Evolutionary conservation across 2,888 invertebrate genomes (phyloP), one percentile per base, ranked within the genome.

Genomic region (Dugesia japonica): DNA sequence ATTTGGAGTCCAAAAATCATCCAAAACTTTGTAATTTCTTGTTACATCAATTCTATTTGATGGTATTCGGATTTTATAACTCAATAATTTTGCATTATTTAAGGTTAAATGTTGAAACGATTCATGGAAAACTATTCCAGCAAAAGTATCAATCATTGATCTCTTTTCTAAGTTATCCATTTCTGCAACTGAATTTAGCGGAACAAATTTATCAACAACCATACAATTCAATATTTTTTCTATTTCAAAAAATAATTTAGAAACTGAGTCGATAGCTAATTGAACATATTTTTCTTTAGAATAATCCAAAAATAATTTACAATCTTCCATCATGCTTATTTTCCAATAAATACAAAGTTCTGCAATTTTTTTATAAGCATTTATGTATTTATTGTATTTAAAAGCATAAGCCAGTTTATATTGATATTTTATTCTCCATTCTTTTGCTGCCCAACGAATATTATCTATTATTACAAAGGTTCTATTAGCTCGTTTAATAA

Each of bases 1-100:
- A 31, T 31, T 23, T n/a, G 71, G 77, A 1, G 28, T 26, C 72
- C 75, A 77, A 20, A 38, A 31, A 1, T 71, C 26, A 33, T 77
- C 77, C 17, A 78, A 26, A n/a, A 78, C 78, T 78, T 78, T 78
- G 26, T 78, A 78, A 72, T 78, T 27, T 1, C 26, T 31, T 23
- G 78, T 78, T 20, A 28, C 42, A 28, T 78, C 78, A n/a, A 78
- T 71, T 42, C 17, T 73, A 26, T 26, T 26, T n/a, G 73, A 15
- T 17, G 72, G 28, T 28, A 78, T 78, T 27, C 78, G 28, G 26
- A 74, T 42, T n/a, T 42, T 38, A n/a, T 31, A 31, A 4, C 13
- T 31, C 4, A 31, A 13, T 31, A 31, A 4, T 31, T 31, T 31
- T 7, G 31, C 31, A 13, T 4, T 31, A 31, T 4, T 13, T 13